These are phyloP conservation scores for Lacerta agilis DNA, from an alignment of 2,797 vertebrate species.

Conservation along the genomic window DNA sequence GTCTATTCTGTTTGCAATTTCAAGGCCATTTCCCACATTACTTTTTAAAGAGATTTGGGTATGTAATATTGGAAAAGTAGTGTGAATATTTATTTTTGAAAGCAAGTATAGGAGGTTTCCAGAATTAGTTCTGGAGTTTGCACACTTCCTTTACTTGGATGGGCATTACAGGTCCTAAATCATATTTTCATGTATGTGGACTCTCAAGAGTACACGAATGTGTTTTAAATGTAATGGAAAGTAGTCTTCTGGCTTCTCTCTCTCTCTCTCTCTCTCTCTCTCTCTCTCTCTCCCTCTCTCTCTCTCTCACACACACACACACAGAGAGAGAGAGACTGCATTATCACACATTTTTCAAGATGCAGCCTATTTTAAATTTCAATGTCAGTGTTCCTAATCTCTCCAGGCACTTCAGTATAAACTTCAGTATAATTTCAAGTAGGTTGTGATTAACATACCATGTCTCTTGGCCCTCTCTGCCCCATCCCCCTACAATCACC, in stretches of 20 bases:
- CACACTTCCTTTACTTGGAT: background rate
- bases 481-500: constrained; percentile 29
- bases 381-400: constrained; percentile 3
- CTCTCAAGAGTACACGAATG: background rate
- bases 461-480: constrained; percentile 3
- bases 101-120: background rate
- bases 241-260: background rate
- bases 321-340: background rate
- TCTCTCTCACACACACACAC: no score
- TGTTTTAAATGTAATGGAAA: background rate
- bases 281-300: no score
- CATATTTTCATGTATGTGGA: background rate
- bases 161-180: background rate
- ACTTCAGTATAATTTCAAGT: constrained; percentile 5
- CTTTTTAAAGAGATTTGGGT: background rate
- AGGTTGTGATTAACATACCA: background rate
- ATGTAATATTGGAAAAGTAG: background rate
- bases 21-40: background rate
- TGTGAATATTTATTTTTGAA: background rate
- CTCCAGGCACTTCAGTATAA: constrained; percentile 8
- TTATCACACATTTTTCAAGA: constrained; percentile 14
- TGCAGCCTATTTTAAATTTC: constrained; percentile 27
- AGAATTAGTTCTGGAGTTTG: background rate
- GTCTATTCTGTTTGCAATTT: background rate
- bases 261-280: no score